Evolutionary conservation across 1,140 invertebrate species (phyloP).

Genomic region (Drosophila repleta): DNA sequence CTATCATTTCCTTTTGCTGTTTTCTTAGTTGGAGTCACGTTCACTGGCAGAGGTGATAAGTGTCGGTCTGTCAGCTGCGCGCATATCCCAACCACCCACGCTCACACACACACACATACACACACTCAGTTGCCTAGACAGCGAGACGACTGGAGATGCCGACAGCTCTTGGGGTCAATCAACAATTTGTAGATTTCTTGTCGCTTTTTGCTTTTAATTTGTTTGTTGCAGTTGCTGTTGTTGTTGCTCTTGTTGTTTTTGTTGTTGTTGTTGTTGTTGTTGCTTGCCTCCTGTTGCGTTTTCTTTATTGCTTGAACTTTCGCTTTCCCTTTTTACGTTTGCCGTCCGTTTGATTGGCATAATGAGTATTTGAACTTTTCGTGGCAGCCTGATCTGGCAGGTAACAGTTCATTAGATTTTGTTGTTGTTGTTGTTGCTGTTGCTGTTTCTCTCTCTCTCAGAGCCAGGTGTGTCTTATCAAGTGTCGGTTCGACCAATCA

Average conservation of each 20-base stretch:
- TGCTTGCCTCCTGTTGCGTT: conserved; percentile 56
- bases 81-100: conserved; percentile 47
- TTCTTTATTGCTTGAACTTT: conserved; percentile 64
- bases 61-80: conserved; percentile 50
- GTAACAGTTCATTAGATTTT: conserved; percentile 40
- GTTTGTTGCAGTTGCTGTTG: conserved; percentile 23
- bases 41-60: conserved; percentile 65
- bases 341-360: conserved; percentile 55
- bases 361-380: conserved; percentile 60
- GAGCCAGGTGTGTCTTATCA: conserved; percentile 32
- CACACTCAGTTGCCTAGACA: conserved; percentile 41
- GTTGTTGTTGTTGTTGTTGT: conserved; percentile 20
- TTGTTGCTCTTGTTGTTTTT: conserved; percentile 23
- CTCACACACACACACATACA: conserved; percentile 51
- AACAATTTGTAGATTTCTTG: conserved; percentile 54
- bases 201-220: conserved; percentile 15
- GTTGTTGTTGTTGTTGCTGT: conserved; percentile 7
- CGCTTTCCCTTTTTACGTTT: conserved; percentile 68
- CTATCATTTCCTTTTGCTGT: neutral
- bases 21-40: conserved; percentile 51
- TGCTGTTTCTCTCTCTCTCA: conserved; percentile 9
- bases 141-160: conserved; percentile 21
- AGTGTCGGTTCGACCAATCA: conserved; percentile 5
- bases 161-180: conserved; percentile 61
- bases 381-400: conserved; percentile 37